Evolutionary conservation across 2,888 invertebrate species (phyloP), one percentile per base, ranked within the genome.

Genomic region (Sarcophaga caerulescens): DNA sequence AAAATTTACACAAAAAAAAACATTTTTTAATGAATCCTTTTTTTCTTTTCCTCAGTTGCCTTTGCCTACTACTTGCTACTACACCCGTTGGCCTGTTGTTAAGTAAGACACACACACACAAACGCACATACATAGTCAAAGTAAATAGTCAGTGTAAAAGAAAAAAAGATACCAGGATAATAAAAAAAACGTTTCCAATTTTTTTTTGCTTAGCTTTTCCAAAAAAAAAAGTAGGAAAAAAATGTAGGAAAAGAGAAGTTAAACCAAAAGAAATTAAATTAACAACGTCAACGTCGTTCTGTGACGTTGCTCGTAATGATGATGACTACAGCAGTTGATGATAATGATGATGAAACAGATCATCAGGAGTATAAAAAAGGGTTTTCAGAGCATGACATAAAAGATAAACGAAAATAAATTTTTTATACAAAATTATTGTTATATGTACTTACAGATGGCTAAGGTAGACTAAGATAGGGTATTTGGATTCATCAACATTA

Each of bases 261-360:
- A 81, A 86, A 86, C 86, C 86, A 75, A 84, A 84, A 86, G 84
- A 86, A 84, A 86, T 86, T 84, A 84, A 86, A 86, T 86, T 86
- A 84, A 84, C 84, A 81, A 86, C 81, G 78, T 84, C 77, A 84
- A 81, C 17, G 23, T 76, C 17, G 52, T 17, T 60, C 69, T 57
- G 59, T 75, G 79, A 59, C 57, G 65, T 12, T 1, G 75, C 45
- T 60, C 14, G 47, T 52, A 70, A 65, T 62, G 65, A 65, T 35
- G 59, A n/a, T 21, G 47, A 69, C 69, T 57, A 66, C 59, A 60
- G 52, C 52, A 45, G 60, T 68, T 74, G 21, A 68, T 73, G 57
- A 68, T 14, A 35, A 65, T n/a, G 73, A 52, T 63, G 63, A 12
- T 65, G 59, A 52, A 52, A 52, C 12, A 14, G 52, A 17, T 52